Evolutionary conservation across 2,888 invertebrate species (phyloP), one percentile per base, ranked within the genome.

Genomic region (Orthosia incerta): DNA sequence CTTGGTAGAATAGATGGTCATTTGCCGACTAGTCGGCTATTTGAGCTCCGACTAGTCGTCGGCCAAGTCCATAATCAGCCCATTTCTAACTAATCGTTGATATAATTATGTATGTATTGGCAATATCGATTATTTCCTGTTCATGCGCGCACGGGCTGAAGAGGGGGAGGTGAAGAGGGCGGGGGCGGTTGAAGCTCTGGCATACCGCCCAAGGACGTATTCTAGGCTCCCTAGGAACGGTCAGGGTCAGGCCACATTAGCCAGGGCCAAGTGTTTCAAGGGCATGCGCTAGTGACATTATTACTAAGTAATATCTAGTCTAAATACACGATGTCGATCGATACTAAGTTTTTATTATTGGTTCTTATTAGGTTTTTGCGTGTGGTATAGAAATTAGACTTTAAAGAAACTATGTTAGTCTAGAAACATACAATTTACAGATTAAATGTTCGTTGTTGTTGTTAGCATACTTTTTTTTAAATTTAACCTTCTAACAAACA

Each of bases 151-250:
- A 87, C 82, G 53, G 68, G 79, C 68, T 11, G 55, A 18, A 13
- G 77, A 59, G 51, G 53, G 77, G 68, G 67, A 66, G 48, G 12
- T 3, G 18, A 72, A 65, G 76, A 64, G 71, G 76, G 78, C 11
- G 73, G 82, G 80, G 77, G 85, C 74, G 86, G 79, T 51, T 86
- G 45, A 31, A 26, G 60, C 23, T 71, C 87, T 95, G 95, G 95
- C 95, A 92, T 74, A 51, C 55, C 82, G 94, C 95, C 95, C 95
- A 94, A 94, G 95, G 95, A 93, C 94, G 86, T 87, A 74, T 82
- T 84, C 91, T 93, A 94, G 93, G 91, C 89, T 91, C 87, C 93
- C 95, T 94, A 94, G 93, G 92, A 92, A 87, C 73, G 94, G 95
- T 94, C 95, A 95, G 89, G 94, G 96, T 89, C 91, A 90, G 89